Evolutionary conservation across 2,888 invertebrate species (phyloP), one percentile per base, ranked within the genome.

Genomic region (Linnaemya tessellans): DNA sequence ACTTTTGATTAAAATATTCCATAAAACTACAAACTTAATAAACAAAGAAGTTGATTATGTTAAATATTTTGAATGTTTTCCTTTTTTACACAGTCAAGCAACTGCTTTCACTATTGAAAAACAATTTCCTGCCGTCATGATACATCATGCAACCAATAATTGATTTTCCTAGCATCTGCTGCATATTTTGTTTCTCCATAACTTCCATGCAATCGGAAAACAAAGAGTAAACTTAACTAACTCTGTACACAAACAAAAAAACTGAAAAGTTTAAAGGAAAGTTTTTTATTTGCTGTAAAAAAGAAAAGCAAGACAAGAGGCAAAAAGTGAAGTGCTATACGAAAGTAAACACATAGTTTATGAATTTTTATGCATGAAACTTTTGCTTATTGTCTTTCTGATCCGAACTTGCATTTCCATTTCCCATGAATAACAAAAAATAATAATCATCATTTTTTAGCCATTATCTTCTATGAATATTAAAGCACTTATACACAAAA

Each of bases 151-250:
- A 71, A 41, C 35, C n/a, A n/a, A 65, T 65, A 65, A 46, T 74
- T 74, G 58, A 30, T 65, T 77, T 82, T 54, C 25, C 25, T 13
- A 41, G 15, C 77, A 71, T 65, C 56, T 70, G 81, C 38, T 46
- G 56, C 41, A 8, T 15, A 41, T 22, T 78, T 38, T 46, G 11
- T 38, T 18, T 41, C 20, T 38, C 11, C 22, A 11, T 8, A 22
- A 20, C 15, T 38, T 15, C 15, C 30, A 20, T 20, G 46, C 15
- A 56, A 43, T n/a, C 22, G 35, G 8, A 5, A 62, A 22, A 41
- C 38, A 64, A 38, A 68, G 38, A 8, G 9, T 5, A 60, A 46
- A 41, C 67, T 22, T n/a, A 68, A 60, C 54, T 43, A 18, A 46
- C 46, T 67, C n/a, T 46, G 0, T 46, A n/a, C 30, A 35, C 1